Conservation (phyloP, 2,797 vertebrate species). For the Hydrolagus colliei region DNA sequence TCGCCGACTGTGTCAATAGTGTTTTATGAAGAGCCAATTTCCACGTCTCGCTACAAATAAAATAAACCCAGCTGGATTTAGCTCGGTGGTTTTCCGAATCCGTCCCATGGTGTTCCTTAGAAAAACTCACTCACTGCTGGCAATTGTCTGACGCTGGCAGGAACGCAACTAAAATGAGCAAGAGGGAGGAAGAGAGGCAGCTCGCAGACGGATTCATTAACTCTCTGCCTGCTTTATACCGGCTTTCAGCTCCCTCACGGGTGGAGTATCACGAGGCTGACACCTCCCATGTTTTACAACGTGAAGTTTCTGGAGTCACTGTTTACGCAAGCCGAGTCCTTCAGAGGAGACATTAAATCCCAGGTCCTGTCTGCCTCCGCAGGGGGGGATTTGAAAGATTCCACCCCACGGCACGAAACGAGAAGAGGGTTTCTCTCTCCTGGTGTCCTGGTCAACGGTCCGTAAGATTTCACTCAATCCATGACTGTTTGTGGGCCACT, state of each 20-base stretch:
- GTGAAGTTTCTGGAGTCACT: too few relatives aligned
- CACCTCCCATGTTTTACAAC: too few relatives aligned
- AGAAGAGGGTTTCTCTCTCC: too few relatives aligned
- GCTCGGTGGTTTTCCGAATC: slow-evolving; percentile 2
- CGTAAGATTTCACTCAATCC: too few relatives aligned
- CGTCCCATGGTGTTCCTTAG: not conserved
- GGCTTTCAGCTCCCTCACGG: not conserved
- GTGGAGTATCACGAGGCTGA: too few relatives aligned
- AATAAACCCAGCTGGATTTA: not conserved
- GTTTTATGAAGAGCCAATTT: slow-evolving; percentile 13
- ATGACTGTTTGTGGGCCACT: too few relatives aligned
- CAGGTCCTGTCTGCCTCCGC: too few relatives aligned
- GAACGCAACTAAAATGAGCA: not conserved
- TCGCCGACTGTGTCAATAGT: not conserved
- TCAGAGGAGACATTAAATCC: too few relatives aligned
- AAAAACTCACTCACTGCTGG: not conserved
- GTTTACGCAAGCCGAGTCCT: too few relatives aligned
- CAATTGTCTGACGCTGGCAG: not conserved
- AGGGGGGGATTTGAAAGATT: too few relatives aligned
- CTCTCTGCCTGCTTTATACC: not conserved
- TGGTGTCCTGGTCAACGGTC: too few relatives aligned
- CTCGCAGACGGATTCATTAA: not conserved
- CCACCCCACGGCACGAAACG: too few relatives aligned
- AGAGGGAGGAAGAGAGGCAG: not conserved
- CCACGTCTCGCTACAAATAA: not conserved